phyloP scores from a whole-genome alignment of 1,140 invertebrate species.

The Bombus impatiens region DNA sequence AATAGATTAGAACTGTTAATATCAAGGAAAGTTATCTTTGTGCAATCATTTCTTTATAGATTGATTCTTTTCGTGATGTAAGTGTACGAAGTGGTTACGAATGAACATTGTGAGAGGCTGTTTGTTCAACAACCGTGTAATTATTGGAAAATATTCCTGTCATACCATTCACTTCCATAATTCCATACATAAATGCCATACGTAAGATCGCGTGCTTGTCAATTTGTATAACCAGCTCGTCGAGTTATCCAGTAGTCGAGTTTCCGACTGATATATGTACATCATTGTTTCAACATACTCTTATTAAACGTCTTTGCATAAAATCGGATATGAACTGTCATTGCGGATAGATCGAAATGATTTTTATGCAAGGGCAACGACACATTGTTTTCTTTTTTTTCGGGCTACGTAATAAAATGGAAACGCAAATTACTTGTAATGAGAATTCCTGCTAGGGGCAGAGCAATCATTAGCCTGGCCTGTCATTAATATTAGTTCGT shows the following conservation, averaged over 20 bases:
- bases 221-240: conserved; percentile 19
- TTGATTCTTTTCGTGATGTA: conserved; percentile 26
- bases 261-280: background rate
- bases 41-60: conserved; percentile 36
- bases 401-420: conserved; percentile 18
- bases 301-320: background rate
- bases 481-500: conserved; percentile 43
- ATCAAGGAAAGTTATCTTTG: conserved; percentile 8
- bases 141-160: conserved; percentile 30
- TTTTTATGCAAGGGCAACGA: background rate
- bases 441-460: conserved; percentile 41
- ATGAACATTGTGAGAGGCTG: background rate
- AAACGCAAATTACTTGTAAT: conserved; percentile 38
- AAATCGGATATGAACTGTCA: background rate
- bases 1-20: conserved; percentile 21
- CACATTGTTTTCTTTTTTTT: background rate
- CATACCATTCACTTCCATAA: background rate
- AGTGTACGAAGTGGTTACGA: background rate
- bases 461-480: conserved; percentile 37
- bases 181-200: background rate
- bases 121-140: conserved; percentile 26
- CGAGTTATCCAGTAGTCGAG: background rate
- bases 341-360: background rate
- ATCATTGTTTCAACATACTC: background rate
- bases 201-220: background rate